These are phyloP conservation scores for honey bee (Apis mellifera) DNA, from an alignment of 1,140 invertebrate genomes.

Conservation along the genomic window DNA sequence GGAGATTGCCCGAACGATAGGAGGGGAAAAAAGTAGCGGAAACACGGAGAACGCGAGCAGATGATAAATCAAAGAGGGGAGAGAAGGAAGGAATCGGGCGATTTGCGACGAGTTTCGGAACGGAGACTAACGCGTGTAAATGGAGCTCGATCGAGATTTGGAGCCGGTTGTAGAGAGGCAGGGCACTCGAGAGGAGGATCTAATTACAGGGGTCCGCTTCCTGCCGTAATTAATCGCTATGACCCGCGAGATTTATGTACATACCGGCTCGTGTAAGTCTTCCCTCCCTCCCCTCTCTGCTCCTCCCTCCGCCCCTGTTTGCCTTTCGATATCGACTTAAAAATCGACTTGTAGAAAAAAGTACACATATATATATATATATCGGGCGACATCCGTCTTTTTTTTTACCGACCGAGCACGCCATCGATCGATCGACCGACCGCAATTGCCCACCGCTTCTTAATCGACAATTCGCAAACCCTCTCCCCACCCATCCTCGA, in stretches of 20 bases:
- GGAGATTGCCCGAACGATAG: neutral
- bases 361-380: too few species aligned
- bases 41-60: neutral
- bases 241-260: conserved; percentile 63
- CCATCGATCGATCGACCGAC: too few species aligned
- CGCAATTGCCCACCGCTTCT: too few species aligned
- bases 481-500: too few species aligned
- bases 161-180: conserved; percentile 20
- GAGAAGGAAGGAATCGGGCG: neutral
- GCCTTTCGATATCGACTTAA: conserved; percentile 14
- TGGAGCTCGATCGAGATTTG: conserved; percentile 21
- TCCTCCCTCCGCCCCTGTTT: conserved; percentile 27
- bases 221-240: conserved; percentile 71
- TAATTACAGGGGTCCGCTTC: conserved; percentile 72
- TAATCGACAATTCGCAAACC: too few species aligned
- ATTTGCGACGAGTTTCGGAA: conserved; percentile 14
- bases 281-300: neutral
- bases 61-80: neutral
- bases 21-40: neutral
- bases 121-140: conserved; percentile 18
- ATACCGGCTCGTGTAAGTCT: conserved; percentile 16
- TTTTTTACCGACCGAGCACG: too few species aligned
- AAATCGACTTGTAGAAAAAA: neutral
- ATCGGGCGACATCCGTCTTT: too few species aligned
- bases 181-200: conserved; percentile 55